Percentiles rank a stretch among this genome's conserved stretches.
Evolutionary conservation across 2,888 invertebrate species (phyloP).

Genomic region (Macaria liturata): DNA sequence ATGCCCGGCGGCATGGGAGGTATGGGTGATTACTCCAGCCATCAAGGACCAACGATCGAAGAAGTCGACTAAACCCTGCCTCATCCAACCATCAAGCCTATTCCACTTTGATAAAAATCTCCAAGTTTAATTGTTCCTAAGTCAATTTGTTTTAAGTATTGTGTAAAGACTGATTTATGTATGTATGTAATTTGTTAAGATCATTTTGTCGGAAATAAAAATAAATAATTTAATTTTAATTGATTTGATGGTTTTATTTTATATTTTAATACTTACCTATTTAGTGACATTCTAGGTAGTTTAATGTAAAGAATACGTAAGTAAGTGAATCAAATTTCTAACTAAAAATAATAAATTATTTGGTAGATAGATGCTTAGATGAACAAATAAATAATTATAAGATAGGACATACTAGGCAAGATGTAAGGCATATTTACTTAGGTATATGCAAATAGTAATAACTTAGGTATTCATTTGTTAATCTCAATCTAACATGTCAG

Average conservation of each 20-base stretch:
- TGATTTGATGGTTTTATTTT: not conserved
- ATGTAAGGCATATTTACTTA: too few species aligned
- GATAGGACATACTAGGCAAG: too few species aligned
- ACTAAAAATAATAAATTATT: too few species aligned
- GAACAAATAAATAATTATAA: too few species aligned
- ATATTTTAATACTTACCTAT: too few species aligned
- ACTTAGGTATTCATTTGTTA: too few species aligned
- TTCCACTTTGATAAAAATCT: not conserved
- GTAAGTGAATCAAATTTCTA: too few species aligned
- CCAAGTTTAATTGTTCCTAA: not conserved
- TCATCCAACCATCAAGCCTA: not conserved
- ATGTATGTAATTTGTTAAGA: not conserved
- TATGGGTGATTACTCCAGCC: not conserved
- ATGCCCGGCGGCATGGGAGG: slow-evolving; percentile 8
- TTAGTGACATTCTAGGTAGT: too few species aligned
- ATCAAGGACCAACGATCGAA: slow-evolving; percentile 10
- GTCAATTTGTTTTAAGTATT: slow-evolving; percentile 2
- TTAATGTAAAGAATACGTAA: too few species aligned
- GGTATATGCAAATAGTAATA: too few species aligned
- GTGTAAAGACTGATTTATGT: slow-evolving; percentile 4
- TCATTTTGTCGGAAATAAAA: slow-evolving; percentile 6
- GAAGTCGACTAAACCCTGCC: slow-evolving; percentile 2
- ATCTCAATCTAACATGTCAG: too few species aligned
- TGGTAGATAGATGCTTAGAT: too few species aligned
- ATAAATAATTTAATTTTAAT: slow-evolving; percentile 3